These are phyloP conservation scores for Esperia sulphurella DNA, from an alignment of 2,888 invertebrate genomes.

Conservation along the genomic window DNA sequence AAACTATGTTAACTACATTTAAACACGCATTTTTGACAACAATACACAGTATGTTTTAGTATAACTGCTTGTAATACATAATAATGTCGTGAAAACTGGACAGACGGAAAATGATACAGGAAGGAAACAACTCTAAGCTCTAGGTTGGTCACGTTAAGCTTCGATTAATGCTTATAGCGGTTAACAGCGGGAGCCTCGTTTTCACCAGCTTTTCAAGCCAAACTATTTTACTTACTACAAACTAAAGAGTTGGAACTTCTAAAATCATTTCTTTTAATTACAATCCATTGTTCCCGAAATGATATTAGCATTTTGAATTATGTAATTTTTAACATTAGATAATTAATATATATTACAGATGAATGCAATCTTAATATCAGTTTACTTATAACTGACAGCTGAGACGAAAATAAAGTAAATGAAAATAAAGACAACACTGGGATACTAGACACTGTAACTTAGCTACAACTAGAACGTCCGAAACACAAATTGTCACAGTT, in stretches of 20 bases:
- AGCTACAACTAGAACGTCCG: slow-evolving; percentile 67
- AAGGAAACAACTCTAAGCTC: slow-evolving; percentile 70
- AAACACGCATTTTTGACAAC: slow-evolving; percentile 28
- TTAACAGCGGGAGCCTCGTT: slow-evolving; percentile 43
- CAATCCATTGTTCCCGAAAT: too few relatives aligned
- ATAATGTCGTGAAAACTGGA: slow-evolving; percentile 63
- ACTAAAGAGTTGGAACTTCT: slow-evolving; percentile 17
- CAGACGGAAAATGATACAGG: slow-evolving; percentile 66
- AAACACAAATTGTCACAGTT: slow-evolving; percentile 79
- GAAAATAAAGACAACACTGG: slow-evolving; percentile 57
- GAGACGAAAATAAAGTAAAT: slow-evolving; percentile 24
- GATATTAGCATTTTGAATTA: too few relatives aligned
- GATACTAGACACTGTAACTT: slow-evolving; percentile 54
- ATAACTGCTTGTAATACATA: slow-evolving; percentile 46
- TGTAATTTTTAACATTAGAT: too few relatives aligned
- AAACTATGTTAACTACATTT: slow-evolving; percentile 34
- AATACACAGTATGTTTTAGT: slow-evolving; percentile 41
- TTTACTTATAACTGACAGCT: not conserved
- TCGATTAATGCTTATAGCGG: slow-evolving; percentile 62
- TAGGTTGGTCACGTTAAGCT: slow-evolving; percentile 76
- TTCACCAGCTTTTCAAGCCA: slow-evolving; percentile 44
- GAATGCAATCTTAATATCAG: too few relatives aligned
- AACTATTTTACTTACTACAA: slow-evolving; percentile 40
- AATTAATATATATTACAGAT: too few relatives aligned
- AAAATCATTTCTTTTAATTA: too few relatives aligned